Evolutionary conservation across 2,888 invertebrate species (phyloP).

Genomic region (Idaea straminata): DNA sequence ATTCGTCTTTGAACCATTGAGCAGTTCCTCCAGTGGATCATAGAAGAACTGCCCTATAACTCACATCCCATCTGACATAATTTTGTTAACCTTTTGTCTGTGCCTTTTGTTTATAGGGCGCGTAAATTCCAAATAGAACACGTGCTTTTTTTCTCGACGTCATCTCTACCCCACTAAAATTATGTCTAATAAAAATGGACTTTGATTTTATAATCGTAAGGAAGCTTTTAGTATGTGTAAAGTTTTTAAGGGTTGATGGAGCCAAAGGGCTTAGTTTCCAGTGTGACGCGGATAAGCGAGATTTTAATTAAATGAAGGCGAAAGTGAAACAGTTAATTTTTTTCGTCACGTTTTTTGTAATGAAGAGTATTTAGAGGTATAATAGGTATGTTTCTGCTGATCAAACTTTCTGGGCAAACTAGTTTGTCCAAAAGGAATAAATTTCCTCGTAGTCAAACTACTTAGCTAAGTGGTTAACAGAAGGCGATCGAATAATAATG

Average conservation of each 20-base stretch:
- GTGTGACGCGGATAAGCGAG: conserved; percentile 69
- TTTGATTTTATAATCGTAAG: conserved; percentile 34
- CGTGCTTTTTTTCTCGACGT: conserved; percentile 77
- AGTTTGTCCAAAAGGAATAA: no score
- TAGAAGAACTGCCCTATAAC: background rate
- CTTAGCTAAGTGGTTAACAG: no score
- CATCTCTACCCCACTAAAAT: conserved; percentile 39
- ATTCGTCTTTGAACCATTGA: background rate
- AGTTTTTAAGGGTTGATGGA: conserved; percentile 47
- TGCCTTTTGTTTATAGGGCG: conserved; percentile 63
- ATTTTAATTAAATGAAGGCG: conserved; percentile 71
- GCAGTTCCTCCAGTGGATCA: background rate
- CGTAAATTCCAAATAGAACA: conserved; percentile 78
- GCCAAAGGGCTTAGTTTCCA: conserved; percentile 69
- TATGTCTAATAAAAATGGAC: conserved; percentile 30
- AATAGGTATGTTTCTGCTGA: no score
- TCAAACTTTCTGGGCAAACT: no score
- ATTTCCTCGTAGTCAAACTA: no score
- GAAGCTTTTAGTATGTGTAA: conserved; percentile 29
- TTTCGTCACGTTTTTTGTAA: conserved; percentile 21
- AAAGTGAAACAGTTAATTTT: conserved; percentile 40
- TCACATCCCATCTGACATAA: conserved; percentile 40
- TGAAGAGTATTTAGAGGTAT: background rate
- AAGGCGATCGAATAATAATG: no score
- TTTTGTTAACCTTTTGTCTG: conserved; percentile 55